Percentiles rank a stretch among this genome's conserved stretches.
Evolutionary conservation across 2,888 invertebrate species (phyloP).

Genomic region (Sceliomorpha sp.): DNA sequence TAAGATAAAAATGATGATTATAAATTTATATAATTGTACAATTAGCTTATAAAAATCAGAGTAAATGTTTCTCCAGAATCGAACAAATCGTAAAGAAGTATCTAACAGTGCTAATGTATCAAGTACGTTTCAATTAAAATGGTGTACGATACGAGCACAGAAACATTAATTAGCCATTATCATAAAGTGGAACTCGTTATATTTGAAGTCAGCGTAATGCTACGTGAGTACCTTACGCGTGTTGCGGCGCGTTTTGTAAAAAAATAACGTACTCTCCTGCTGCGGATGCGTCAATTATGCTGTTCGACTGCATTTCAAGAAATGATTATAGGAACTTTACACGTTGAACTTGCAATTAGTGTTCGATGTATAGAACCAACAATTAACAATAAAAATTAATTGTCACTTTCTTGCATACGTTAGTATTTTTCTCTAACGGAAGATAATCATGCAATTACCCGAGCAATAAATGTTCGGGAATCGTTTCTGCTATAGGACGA

Average conservation of each 20-base stretch:
- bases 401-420: slow-evolving; percentile 48
- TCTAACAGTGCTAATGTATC: slow-evolving; percentile 17
- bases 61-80: no score
- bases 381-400: slow-evolving; percentile 53
- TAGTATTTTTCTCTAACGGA: slow-evolving; percentile 39
- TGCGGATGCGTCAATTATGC: slow-evolving; percentile 64
- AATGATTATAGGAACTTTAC: slow-evolving; percentile 56
- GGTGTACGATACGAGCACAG: slow-evolving; percentile 29
- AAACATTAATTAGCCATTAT: slow-evolving; percentile 48
- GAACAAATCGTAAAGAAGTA: no score
- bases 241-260: slow-evolving; percentile 58
- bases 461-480: slow-evolving; percentile 32
- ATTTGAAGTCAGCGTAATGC: slow-evolving; percentile 50
- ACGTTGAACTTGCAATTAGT: slow-evolving; percentile 54
- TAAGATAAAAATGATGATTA: no score
- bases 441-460: slow-evolving; percentile 46
- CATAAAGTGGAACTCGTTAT: slow-evolving; percentile 54
- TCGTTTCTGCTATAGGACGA: no score
- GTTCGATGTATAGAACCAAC: slow-evolving; percentile 53
- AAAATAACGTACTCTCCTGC: slow-evolving; percentile 59
- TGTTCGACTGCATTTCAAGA: slow-evolving; percentile 60
- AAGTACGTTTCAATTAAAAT: slow-evolving; percentile 50
- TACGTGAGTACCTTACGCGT: slow-evolving; percentile 48
- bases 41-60: no score
- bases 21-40: no score